Evolutionary conservation across 2,888 invertebrate species (phyloP), one percentile per base, ranked within the genome.

Genomic region (Barypeithes pellucidus): DNA sequence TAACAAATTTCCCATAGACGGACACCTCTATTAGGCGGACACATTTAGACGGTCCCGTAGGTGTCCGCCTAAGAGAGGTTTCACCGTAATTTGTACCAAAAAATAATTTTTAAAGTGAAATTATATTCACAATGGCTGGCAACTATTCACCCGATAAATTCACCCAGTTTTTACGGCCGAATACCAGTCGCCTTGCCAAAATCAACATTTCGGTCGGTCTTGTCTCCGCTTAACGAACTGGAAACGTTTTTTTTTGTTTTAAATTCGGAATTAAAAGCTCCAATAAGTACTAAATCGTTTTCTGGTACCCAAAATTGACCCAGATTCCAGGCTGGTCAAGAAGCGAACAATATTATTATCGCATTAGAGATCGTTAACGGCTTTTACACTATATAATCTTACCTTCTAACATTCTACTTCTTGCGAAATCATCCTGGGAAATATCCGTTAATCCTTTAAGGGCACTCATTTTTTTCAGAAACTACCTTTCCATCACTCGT

Each of bases 331-430:
- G 52, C 52, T 29, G 52, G 52, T 52, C 29, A 52, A 52, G 14
- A 52, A 52, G 29, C 29, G 52, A 29, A 52, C 24, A 52, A 52
- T 29, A 29, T 52, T n/a, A 47, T 47, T 47, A 47, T 43, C n/a
- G 11, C 39, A 12, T 36, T 36, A 36, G 36, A 36, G 5, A 39
- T 39, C 29, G 29, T 29, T 29, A 29, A 29, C 29, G 29, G 29
- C 9, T 29, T 29, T 29, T 29, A 29, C 29, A 9, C 29, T 20
- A 4, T 39, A 20, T 18, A 20, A 22, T 33, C 80, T 77, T 80
- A 84, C 84, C 84, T 76, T 83, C 83, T 61, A 84, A 79, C 83
- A 84, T 84, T 69, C 79, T 73, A 77, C 80, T 83, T 77, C 83
- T 82, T n/a, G 82, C 82, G 77, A 82, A 82, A 72, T 83, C 83